A percentile compares a stretch with the other conserved stretches of the same genome.
These are phyloP conservation scores for Erythrocebus patas DNA, from an alignment of 2,113 vertebrate species.

Conservation along the genomic window DNA sequence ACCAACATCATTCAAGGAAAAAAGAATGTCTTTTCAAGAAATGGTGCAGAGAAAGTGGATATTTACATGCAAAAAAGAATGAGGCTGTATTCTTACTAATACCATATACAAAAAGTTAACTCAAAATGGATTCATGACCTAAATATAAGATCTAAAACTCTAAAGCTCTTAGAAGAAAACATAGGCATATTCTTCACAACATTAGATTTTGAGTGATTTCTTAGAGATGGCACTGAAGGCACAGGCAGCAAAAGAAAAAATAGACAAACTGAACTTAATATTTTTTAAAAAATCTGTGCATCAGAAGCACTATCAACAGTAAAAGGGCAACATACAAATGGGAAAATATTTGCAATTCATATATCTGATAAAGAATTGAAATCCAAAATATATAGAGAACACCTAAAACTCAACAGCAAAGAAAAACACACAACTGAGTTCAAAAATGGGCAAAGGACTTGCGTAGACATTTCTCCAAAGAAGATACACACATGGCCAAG, in stretches of 20 bases:
- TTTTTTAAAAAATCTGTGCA: not conserved
- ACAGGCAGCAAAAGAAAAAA: not conserved
- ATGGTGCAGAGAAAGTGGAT: not conserved
- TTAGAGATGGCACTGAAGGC: not conserved
- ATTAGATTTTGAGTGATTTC: not conserved
- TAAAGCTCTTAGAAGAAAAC: not conserved
- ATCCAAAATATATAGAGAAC: not conserved
- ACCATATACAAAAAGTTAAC: not conserved
- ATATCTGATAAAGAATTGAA: not conserved
- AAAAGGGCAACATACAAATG: not conserved
- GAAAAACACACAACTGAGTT: not conserved
- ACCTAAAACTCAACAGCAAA: not conserved
- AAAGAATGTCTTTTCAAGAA: not conserved
- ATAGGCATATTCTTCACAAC: not conserved
- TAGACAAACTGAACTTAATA: not conserved
- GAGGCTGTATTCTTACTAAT: not conserved
- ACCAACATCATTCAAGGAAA: not conserved
- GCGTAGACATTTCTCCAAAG: not conserved
- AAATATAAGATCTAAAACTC: not conserved
- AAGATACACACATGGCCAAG: not conserved
- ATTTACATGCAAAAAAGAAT: not conserved
- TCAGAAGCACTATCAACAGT: not conserved
- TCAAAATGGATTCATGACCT: not conserved
- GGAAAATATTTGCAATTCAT: not conserved
- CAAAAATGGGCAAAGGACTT: not conserved